phyloP scores from a whole-genome alignment of 2,888 invertebrate genomes.

The Diadegma fenestrale region DNA sequence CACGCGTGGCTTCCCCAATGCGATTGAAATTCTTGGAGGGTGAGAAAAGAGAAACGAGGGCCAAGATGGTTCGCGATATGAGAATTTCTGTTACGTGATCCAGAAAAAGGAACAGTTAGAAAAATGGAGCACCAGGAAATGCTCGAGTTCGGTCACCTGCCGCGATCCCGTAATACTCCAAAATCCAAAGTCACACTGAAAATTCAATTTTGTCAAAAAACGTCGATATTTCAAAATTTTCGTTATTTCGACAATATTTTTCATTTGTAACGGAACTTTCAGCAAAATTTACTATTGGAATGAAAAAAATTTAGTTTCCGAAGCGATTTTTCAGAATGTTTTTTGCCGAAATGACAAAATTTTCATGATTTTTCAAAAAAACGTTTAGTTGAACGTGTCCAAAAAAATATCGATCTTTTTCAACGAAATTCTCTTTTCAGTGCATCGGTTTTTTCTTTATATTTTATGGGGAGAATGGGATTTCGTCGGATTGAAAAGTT shows the following conservation, averaged over 20 bases:
- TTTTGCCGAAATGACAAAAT: too few relatives aligned
- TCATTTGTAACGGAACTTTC: too few relatives aligned
- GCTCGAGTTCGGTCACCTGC: slow-evolving; percentile 73
- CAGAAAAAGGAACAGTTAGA: slow-evolving; percentile 60
- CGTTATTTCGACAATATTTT: too few relatives aligned
- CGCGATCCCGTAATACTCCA: slow-evolving; percentile 72
- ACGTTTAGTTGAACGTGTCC: too few relatives aligned
- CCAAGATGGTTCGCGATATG: slow-evolving; percentile 18
- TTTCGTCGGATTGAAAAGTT: slow-evolving; percentile 33
- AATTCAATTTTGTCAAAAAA: too few relatives aligned
- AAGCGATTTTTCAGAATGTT: too few relatives aligned
- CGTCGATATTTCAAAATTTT: too few relatives aligned
- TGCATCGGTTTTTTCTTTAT: slow-evolving; percentile 13
- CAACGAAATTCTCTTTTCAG: too few relatives aligned
- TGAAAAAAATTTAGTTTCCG: too few relatives aligned
- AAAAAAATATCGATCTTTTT: too few relatives aligned
- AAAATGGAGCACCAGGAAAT: slow-evolving; percentile 68
- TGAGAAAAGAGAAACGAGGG: background rate
- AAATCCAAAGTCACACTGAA: slow-evolving; percentile 18
- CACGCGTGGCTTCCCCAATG: slow-evolving; percentile 60
- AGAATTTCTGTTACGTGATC: slow-evolving; percentile 76
- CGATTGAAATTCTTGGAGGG: background rate
- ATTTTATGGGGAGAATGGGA: slow-evolving; percentile 28
- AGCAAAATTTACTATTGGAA: too few relatives aligned
- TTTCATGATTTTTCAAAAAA: too few relatives aligned